Conservation (phyloP, 2,888 invertebrate species). For the Synergus japonicus region DNA sequence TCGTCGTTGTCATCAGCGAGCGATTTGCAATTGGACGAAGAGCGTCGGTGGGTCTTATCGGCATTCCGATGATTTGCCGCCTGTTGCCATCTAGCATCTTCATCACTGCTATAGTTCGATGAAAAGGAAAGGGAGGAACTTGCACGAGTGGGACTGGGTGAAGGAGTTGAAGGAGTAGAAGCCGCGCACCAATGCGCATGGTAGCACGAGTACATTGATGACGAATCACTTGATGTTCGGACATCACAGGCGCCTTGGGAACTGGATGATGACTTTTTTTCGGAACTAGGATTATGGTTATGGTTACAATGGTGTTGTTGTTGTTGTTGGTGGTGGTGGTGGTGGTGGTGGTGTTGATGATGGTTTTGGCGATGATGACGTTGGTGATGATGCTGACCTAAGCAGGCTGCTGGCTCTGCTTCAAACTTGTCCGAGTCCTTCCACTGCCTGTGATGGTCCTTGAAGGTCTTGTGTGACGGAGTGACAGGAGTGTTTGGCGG, state of each 20-base stretch:
- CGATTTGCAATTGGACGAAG: slow-evolving; percentile 61
- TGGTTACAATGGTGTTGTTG: slow-evolving; percentile 59
- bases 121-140: slow-evolving; percentile 71
- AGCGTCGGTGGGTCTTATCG: slow-evolving; percentile 46
- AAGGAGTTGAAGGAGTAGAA: slow-evolving; percentile 67
- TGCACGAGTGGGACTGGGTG: slow-evolving; percentile 67
- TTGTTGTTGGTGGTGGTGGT: slow-evolving; percentile 77
- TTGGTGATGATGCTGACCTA: slow-evolving; percentile 70
- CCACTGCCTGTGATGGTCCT: slow-evolving; percentile 66
- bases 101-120: slow-evolving; percentile 73
- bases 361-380: slow-evolving; percentile 71
- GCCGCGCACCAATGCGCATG: slow-evolving; percentile 75
- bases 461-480: slow-evolving; percentile 73
- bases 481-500: slow-evolving; percentile 76
- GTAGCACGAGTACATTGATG: slow-evolving; percentile 75
- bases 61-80: slow-evolving; percentile 54
- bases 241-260: slow-evolving; percentile 67
- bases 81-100: slow-evolving; percentile 62
- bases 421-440: slow-evolving; percentile 70
- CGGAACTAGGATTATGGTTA: slow-evolving; percentile 66
- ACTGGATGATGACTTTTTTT: slow-evolving; percentile 70
- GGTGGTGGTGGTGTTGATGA: slow-evolving; percentile 77
- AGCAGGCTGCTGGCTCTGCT: slow-evolving; percentile 63
- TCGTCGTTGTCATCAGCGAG: slow-evolving; percentile 60
- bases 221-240: slow-evolving; percentile 66